Evolutionary conservation across 2,113 vertebrate species (phyloP).

Genomic region (Nicator chloris): DNA sequence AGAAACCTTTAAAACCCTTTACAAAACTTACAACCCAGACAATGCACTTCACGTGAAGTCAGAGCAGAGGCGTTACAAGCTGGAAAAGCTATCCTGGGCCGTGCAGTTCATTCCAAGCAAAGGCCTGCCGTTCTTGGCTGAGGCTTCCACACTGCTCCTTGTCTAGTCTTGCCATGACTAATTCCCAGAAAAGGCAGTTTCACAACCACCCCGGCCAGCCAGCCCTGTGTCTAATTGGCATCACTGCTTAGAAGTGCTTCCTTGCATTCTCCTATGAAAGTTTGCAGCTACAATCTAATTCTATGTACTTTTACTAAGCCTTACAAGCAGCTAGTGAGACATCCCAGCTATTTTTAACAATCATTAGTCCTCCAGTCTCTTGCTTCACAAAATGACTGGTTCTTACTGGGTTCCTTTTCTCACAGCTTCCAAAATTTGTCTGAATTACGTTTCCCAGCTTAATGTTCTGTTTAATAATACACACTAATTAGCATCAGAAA

Average conservation of each 20-base stretch:
- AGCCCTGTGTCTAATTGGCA: constrained; percentile 20
- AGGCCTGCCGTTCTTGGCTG: neutral
- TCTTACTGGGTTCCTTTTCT: neutral
- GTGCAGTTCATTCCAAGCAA: neutral
- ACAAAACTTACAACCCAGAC: neutral
- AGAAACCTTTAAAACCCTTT: neutral
- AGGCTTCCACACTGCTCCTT: neutral
- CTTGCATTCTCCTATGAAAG: constrained; percentile 5
- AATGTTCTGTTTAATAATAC: neutral
- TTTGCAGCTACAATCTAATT: neutral
- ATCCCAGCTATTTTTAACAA: neutral
- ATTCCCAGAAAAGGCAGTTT: constrained; percentile 61
- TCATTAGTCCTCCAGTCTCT: neutral
- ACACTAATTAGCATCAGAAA: neutral
- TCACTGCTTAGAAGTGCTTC: constrained; percentile 2
- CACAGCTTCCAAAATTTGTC: neutral
- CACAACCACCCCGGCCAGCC: constrained; percentile 20
- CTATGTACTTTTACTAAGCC: neutral
- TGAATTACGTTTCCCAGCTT: neutral
- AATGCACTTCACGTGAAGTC: neutral
- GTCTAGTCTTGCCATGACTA: constrained; percentile 44
- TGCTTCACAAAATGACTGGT: neutral
- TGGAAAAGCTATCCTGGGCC: neutral
- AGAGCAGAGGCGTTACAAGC: neutral
- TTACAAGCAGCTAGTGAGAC: neutral